Evolutionary conservation across 2,113 vertebrate genomes (phyloP).

Genomic region (Gopherus flavomarginatus): DNA sequence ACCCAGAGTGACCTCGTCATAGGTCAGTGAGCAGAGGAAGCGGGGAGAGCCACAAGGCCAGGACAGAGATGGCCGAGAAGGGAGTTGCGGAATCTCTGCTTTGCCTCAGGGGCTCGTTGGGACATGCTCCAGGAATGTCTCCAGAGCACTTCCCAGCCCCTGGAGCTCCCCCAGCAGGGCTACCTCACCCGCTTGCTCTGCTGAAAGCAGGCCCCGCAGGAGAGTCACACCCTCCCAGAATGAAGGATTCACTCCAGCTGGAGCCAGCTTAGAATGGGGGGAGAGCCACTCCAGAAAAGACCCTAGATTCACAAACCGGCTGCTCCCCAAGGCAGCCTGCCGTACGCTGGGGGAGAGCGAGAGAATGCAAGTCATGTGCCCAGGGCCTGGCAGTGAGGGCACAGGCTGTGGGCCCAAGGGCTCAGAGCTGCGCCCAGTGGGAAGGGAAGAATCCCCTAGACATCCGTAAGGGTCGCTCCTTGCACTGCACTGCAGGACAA

Average conservation of each 20-base stretch:
- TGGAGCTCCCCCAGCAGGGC: background rate
- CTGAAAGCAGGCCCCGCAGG: background rate
- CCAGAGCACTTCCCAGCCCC: background rate
- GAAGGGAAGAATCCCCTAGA: background rate
- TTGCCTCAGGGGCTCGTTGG: background rate
- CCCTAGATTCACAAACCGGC: background rate
- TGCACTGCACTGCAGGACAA: background rate
- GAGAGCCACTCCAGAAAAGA: background rate
- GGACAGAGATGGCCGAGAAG: background rate
- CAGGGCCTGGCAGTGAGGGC: background rate
- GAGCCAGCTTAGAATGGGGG: background rate
- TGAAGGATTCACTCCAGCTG: background rate
- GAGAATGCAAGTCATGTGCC: background rate
- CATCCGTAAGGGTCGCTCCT: background rate
- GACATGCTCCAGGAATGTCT: conserved; percentile 57
- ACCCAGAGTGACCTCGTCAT: background rate
- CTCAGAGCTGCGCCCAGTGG: background rate
- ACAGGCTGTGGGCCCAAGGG: background rate
- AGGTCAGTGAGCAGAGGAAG: accelerated
- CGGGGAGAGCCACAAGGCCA: background rate
- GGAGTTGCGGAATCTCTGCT: background rate
- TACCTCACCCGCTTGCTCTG: background rate
- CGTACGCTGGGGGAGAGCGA: background rate
- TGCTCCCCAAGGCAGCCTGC: background rate
- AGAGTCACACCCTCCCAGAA: background rate